Evolutionary conservation across 2,113 vertebrate species (phyloP).

Genomic region (Xiphophorus couchianus): DNA sequence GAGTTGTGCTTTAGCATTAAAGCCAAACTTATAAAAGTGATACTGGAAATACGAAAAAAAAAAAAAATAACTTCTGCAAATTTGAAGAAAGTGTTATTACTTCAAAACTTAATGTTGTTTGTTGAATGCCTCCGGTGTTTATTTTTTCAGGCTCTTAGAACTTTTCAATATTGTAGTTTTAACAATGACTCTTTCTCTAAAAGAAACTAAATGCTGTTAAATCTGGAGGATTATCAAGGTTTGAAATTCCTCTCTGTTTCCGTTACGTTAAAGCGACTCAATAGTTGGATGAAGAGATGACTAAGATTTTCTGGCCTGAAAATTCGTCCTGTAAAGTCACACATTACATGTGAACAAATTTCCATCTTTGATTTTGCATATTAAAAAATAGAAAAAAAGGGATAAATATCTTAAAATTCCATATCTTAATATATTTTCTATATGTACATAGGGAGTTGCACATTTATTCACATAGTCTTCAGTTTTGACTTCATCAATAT

Average conservation of each 20-base stretch:
- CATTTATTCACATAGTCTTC: too few species aligned
- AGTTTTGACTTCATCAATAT: too few species aligned
- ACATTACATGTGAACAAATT: too few species aligned
- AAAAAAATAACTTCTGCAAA: not conserved
- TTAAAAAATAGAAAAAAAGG: too few species aligned
- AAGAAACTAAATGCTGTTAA: not conserved
- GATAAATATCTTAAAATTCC: too few species aligned
- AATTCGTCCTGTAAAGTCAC: too few species aligned
- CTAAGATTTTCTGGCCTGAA: not conserved
- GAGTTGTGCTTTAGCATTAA: not conserved
- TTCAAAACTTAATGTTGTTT: not conserved
- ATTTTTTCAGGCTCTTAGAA: not conserved
- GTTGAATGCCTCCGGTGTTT: not conserved
- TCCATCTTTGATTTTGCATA: too few species aligned
- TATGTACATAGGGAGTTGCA: too few species aligned
- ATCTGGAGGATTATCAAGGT: not conserved
- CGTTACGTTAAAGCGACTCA: too few species aligned
- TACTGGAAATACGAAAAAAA: not conserved
- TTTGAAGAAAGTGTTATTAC: not conserved
- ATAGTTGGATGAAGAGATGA: too few species aligned
- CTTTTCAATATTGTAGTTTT: not conserved
- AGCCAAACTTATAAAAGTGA: not conserved
- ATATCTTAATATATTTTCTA: too few species aligned
- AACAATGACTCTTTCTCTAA: not conserved
- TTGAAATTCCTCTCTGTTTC: too few species aligned